Percentiles rank a stretch among this genome's conserved stretches.
These are phyloP conservation scores for Monopterus albus DNA, from an alignment of 2,113 vertebrate species.

Conservation along the genomic window DNA sequence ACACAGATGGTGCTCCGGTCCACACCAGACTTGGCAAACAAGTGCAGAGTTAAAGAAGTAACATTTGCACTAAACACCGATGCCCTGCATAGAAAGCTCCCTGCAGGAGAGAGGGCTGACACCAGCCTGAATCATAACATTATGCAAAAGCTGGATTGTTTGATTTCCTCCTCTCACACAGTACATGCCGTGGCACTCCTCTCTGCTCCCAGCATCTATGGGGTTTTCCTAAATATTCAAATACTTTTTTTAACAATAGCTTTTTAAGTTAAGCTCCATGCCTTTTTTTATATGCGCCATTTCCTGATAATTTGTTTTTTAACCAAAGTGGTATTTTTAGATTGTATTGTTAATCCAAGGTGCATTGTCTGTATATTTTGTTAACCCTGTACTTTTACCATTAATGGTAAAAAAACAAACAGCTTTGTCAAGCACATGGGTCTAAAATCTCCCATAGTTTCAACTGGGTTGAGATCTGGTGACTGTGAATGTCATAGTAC, in stretches of 20 bases:
- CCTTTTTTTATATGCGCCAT: conserved; percentile 30
- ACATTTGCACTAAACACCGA: conserved; percentile 78
- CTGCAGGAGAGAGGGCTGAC: conserved; percentile 46
- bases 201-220: background rate
- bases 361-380: conserved; percentile 11
- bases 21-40: conserved; percentile 51
- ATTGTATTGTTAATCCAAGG: conserved; percentile 16
- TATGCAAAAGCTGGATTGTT: conserved; percentile 78
- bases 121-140: conserved; percentile 78
- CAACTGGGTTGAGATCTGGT: too few species aligned
- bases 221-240: background rate
- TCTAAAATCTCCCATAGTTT: too few species aligned
- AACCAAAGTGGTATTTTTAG: conserved; percentile 59
- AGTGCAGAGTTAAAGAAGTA: conserved; percentile 49
- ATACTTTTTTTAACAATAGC: conserved; percentile 5
- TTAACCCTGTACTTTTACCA: conserved; percentile 13
- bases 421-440: too few species aligned
- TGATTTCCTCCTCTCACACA: conserved; percentile 21
- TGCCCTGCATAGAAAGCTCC: conserved; percentile 59
- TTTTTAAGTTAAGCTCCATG: conserved; percentile 36
- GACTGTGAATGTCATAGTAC: too few species aligned
- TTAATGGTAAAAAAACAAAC: background rate
- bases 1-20: conserved; percentile 60
- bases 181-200: conserved; percentile 14
- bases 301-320: conserved; percentile 20